A percentile compares a stretch with the other conserved stretches of the same genome.
Conservation (phyloP, 2,888 invertebrate genomes). For the Drosophila prostipennis region DNA sequence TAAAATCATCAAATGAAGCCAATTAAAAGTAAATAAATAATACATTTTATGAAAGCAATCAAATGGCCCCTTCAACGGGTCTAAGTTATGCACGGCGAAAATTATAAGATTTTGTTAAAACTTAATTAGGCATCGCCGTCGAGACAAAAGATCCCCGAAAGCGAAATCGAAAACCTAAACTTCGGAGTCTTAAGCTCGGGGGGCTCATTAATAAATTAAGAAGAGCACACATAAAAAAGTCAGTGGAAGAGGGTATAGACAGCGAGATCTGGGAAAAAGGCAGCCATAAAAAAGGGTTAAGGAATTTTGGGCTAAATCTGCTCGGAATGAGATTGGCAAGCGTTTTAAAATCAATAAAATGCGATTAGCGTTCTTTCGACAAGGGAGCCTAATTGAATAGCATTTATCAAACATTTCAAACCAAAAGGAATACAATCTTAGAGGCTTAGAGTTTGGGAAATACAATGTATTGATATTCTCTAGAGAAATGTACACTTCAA, state of each 20-base stretch:
- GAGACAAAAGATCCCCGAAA: conserved; percentile 39
- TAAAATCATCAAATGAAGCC: conserved; percentile 78
- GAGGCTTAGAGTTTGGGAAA: neutral
- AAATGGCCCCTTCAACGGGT: conserved; percentile 39
- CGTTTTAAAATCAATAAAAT: conserved; percentile 68
- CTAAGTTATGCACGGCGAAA: conserved; percentile 69
- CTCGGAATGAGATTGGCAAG: conserved; percentile 46
- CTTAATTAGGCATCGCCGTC: conserved; percentile 66
- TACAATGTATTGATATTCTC: conserved; percentile 5
- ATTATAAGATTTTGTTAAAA: conserved; percentile 76
- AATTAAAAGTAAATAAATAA: conserved; percentile 80
- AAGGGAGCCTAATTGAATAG: conserved; percentile 45
- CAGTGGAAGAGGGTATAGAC: conserved; percentile 29
- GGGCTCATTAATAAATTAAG: conserved; percentile 76
- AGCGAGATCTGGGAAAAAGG: conserved; percentile 11
- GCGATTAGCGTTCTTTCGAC: conserved; percentile 41
- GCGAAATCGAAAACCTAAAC: conserved; percentile 22
- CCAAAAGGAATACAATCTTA: neutral
- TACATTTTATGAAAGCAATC: conserved; percentile 76
- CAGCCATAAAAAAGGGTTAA: conserved; percentile 36
- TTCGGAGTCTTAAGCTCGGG: conserved; percentile 29
- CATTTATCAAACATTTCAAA: conserved; percentile 14
- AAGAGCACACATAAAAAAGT: conserved; percentile 55
- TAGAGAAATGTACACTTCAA: neutral
- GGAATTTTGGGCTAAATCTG: conserved; percentile 27